These are phyloP conservation scores for Monochamus saltuarius DNA, from an alignment of 1,140 invertebrate genomes.

Conservation along the genomic window DNA sequence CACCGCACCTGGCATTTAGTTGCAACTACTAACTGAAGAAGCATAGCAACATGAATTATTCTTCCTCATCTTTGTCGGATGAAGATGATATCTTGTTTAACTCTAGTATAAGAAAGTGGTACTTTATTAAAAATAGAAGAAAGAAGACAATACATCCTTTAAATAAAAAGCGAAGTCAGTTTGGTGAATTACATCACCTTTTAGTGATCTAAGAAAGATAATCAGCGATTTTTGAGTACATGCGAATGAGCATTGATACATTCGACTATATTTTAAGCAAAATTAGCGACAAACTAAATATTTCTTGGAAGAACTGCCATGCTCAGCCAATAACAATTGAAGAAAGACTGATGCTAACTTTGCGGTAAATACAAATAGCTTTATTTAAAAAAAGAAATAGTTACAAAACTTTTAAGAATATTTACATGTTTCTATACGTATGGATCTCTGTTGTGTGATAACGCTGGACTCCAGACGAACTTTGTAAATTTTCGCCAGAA, in stretches of 20 bases:
- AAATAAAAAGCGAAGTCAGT: not conserved
- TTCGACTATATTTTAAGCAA: conserved; percentile 5
- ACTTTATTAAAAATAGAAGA: conserved; percentile 8
- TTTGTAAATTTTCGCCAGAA: not conserved
- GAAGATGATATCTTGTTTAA: conserved; percentile 5
- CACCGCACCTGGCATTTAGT: too few species aligned
- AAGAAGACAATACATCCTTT: not conserved
- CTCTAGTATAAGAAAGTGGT: too few species aligned
- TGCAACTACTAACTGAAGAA: too few species aligned
- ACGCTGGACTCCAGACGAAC: not conserved
- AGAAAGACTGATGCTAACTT: not conserved
- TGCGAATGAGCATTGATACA: conserved; percentile 2
- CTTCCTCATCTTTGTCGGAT: not conserved
- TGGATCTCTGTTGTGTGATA: conserved; percentile 1
- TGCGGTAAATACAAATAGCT: conserved; percentile 5
- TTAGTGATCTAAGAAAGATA: conserved; percentile 7
- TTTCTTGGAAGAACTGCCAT: conserved; percentile 2
- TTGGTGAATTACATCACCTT: conserved; percentile 4
- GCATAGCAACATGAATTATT: not conserved
- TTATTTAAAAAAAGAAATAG: conserved; percentile 1
- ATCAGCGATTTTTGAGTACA: not conserved
- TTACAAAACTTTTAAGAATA: not conserved
- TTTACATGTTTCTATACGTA: not conserved
- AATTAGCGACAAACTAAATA: conserved; percentile 1
- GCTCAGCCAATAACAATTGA: not conserved